Base-by-base conservation (phyloP, 2,797 vertebrate genomes). In the Amniataba percoides region DNA sequence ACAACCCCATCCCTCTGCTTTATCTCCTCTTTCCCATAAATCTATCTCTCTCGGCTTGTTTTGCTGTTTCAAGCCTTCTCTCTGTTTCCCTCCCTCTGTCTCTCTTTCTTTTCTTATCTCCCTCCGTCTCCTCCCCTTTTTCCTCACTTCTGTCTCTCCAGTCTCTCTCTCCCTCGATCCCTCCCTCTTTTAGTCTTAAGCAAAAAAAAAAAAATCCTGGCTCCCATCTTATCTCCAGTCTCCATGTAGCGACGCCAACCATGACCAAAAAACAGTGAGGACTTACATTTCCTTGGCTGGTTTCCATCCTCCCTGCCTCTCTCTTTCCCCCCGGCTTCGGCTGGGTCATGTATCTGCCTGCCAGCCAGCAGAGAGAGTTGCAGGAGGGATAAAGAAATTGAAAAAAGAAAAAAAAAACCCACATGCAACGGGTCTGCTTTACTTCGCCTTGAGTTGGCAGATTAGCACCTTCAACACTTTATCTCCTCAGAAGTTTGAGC, bases 161-260 rank as follows among this genome's bases (percentile, higher is more conserved):
- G 31, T 65, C 55, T 40, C 56, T 78, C 63, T 71, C 59, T 79
- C 65, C 77, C 40, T 52, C 51, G 18, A 57, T 74, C 76, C 78
- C 80, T 74, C 79, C 62, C 49, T 83, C 77, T 85, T 86, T 82
- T 40, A 71, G 55, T 87, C 78, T 84, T 88, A 81, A 87, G 72
- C 77, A 85, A 85, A 90, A 27, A 27, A 85, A 85, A 90, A 27
- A 27, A 27, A 89, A 78, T 85, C 87, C 84, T 88, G 80, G 87
- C 87, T 82, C 69, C 72, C 82, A 81, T 92, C 91, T 95, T 93
- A 94, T 95, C 93, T 90, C 62, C 65, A 64, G 73, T 86, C 87
- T 91, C 82, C 93, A 92, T 88, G 80, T 91, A 91, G 87, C 42
- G 71, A 87, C 59, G 49, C 81, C 88, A 90, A 82, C 80, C 88